Conservation (phyloP, 2,797 vertebrate genomes). For the Acipenser transmontanus region DNA sequence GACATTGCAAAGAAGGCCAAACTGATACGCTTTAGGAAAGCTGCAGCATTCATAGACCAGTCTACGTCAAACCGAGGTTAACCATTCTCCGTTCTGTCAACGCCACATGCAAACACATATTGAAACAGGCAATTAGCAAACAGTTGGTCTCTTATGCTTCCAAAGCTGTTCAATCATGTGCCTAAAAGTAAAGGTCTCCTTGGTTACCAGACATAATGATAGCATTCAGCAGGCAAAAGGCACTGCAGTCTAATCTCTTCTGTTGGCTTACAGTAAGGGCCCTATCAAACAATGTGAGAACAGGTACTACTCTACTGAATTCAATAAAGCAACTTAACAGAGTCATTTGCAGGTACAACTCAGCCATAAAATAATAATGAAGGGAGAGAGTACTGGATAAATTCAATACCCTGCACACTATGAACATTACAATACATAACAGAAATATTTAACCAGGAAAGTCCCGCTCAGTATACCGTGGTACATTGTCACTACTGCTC, state of each 20-base stretch:
- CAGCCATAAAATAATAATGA: conserved; percentile 64
- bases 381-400: conserved; percentile 11
- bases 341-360: conserved; percentile 40
- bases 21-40: too few species aligned
- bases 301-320: conserved; percentile 23
- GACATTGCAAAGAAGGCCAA: too few species aligned
- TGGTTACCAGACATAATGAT: conserved; percentile 36
- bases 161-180: conserved; percentile 46
- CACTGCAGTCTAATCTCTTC: conserved; percentile 28
- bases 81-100: conserved; percentile 34
- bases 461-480: too few species aligned
- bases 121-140: conserved; percentile 36
- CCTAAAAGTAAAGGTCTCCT: conserved; percentile 27
- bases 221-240: conserved; percentile 29
- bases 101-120: conserved; percentile 28
- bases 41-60: conserved; percentile 5
- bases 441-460: too few species aligned
- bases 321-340: conserved; percentile 39
- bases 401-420: too few species aligned
- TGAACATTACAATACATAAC: too few species aligned
- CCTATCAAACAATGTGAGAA: conserved; percentile 31
- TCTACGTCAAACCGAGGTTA: conserved; percentile 22
- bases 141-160: conserved; percentile 32
- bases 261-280: conserved; percentile 21
- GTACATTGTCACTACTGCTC: too few species aligned